Evolutionary conservation across 2,888 invertebrate species (phyloP).

Genomic region (Dasypogon diadema): DNA sequence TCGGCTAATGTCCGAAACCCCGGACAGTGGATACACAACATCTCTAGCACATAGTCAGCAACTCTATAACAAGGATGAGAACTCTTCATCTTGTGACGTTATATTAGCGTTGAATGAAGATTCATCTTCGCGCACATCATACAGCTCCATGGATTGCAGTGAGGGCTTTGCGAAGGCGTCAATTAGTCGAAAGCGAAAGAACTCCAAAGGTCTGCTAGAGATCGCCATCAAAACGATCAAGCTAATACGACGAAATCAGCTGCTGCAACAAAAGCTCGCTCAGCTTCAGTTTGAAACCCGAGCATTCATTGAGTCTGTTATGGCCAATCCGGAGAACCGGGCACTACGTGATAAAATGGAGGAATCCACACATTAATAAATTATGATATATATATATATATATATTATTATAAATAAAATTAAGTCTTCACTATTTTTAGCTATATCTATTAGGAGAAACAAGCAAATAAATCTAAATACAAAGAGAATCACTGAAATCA

Average conservation of each 20-base stretch:
- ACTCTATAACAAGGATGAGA: not conserved
- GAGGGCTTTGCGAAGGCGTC: not conserved
- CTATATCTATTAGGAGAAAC: not conserved
- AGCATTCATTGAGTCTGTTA: conserved; percentile 73
- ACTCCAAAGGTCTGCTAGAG: conserved; percentile 71
- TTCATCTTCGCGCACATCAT: not conserved
- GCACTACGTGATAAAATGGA: conserved; percentile 62
- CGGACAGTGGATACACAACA: conserved; percentile 20
- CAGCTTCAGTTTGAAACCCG: conserved; percentile 75
- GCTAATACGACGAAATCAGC: conserved; percentile 73
- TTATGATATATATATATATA: not conserved
- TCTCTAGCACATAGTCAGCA: not conserved
- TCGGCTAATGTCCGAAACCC: not conserved
- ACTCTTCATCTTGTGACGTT: not conserved
- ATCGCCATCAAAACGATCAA: conserved; percentile 75
- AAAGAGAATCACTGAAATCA: not conserved
- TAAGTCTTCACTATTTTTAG: not conserved
- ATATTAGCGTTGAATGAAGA: not conserved
- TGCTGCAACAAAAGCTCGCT: conserved; percentile 74
- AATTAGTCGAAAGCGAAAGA: conserved; percentile 30
- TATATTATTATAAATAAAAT: not conserved
- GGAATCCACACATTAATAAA: not conserved
- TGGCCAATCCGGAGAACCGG: conserved; percentile 70
- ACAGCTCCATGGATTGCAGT: not conserved
- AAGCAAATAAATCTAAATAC: not conserved